Evolutionary conservation across 2,113 vertebrate species (phyloP).

Genomic region (Ailurus styani): DNA sequence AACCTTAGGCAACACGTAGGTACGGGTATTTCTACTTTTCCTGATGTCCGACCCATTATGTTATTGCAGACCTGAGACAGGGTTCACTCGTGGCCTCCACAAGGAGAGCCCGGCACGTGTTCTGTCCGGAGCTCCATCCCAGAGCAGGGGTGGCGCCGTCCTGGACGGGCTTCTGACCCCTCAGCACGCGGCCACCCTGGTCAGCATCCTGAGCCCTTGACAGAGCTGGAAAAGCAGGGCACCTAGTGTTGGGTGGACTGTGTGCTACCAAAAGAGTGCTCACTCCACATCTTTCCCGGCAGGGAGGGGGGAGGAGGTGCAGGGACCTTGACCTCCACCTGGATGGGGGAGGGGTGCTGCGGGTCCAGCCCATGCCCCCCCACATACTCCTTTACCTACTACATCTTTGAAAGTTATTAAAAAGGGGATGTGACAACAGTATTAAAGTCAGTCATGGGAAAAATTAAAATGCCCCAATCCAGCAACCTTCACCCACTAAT

Average conservation of each 20-base stretch:
- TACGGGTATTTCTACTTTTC: fast-evolving
- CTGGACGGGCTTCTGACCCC: neutral
- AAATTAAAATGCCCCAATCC: neutral
- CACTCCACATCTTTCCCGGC: neutral
- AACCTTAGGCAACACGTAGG: fast-evolving
- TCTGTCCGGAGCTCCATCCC: neutral
- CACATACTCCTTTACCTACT: neutral
- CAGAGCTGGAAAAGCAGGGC: neutral
- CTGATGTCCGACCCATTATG: neutral
- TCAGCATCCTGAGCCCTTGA: neutral
- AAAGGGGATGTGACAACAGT: neutral
- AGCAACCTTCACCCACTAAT: neutral
- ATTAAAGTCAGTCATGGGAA: neutral
- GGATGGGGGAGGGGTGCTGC: neutral
- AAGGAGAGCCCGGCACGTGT: neutral
- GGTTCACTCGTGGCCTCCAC: no score
- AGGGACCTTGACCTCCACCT: neutral
- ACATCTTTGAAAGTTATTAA: neutral
- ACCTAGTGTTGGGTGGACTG: neutral
- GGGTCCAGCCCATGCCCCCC: fast-evolving
- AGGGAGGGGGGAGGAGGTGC: neutral
- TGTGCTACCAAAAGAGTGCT: no score
- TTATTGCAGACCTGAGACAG: fast-evolving
- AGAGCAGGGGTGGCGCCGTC: fast-evolving
- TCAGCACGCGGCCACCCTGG: fast-evolving